phyloP scores from a whole-genome alignment of 2,888 invertebrate genomes.

The Entomobrya proxima region DNA sequence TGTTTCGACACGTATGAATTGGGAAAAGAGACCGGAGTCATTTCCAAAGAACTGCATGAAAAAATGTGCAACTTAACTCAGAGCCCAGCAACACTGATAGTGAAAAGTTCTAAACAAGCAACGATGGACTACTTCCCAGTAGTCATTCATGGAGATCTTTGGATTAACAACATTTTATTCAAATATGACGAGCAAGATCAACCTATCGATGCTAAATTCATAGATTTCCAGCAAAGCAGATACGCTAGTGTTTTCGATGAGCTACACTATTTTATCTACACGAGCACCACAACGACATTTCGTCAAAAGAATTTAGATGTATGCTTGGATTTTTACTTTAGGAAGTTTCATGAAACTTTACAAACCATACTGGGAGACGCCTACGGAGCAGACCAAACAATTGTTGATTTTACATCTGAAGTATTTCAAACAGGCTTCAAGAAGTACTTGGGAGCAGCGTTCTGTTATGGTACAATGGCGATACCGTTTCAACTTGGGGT shows the following conservation, averaged over 20 bases:
- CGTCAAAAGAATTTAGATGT: conserved; percentile 50
- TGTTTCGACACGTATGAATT: conserved; percentile 14
- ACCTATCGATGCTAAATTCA: conserved; percentile 64
- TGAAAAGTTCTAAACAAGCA: background rate
- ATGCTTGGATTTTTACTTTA: conserved; percentile 60
- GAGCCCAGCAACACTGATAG: background rate
- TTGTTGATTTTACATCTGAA: conserved; percentile 22
- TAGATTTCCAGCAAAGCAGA: conserved; percentile 68
- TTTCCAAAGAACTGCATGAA: background rate
- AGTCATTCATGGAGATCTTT: conserved; percentile 70
- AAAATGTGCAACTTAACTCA: background rate
- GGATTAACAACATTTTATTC: conserved; percentile 72
- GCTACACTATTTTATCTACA: conserved; percentile 68
- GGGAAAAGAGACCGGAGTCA: background rate
- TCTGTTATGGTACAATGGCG: conserved; percentile 18
- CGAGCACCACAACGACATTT: conserved; percentile 66
- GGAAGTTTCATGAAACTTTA: conserved; percentile 52
- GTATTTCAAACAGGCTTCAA: conserved; percentile 18
- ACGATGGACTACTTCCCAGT: conserved; percentile 59
- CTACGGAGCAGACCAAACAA: background rate
- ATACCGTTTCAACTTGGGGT: conserved; percentile 47
- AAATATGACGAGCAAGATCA: conserved; percentile 57
- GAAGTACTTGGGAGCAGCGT: conserved; percentile 11
- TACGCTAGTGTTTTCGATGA: conserved; percentile 69
- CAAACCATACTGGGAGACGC: background rate